phyloP scores from a whole-genome alignment of 2,888 invertebrate species.

The Platerodrilus igneus region DNA sequence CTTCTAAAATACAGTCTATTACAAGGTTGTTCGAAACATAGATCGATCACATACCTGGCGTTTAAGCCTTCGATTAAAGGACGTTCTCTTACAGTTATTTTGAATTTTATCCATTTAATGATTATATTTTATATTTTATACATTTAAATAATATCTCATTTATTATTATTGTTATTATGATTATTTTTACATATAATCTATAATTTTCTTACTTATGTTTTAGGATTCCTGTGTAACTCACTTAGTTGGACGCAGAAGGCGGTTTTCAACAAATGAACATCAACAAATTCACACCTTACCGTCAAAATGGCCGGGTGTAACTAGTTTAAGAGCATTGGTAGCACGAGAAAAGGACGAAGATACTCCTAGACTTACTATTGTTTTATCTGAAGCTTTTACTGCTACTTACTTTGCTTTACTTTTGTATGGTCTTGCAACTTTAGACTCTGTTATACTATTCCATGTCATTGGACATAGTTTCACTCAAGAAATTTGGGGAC shows the following conservation, averaged over 20 bases:
- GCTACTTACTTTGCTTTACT: slow-evolving; percentile 90
- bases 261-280: slow-evolving; percentile 75
- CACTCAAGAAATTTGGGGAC: slow-evolving; percentile 69
- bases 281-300: slow-evolving; percentile 75
- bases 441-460: slow-evolving; percentile 89
- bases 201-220: too few species aligned
- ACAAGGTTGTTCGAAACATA: too few species aligned
- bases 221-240: slow-evolving; percentile 56
- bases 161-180: not conserved
- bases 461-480: slow-evolving; percentile 81
- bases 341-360: slow-evolving; percentile 92
- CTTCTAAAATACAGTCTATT: too few species aligned
- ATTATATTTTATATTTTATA: too few species aligned
- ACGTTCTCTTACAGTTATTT: too few species aligned
- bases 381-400: slow-evolving; percentile 90
- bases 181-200: too few species aligned
- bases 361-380: slow-evolving; percentile 83
- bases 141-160: not conserved
- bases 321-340: slow-evolving; percentile 83
- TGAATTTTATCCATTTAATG: too few species aligned
- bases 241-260: slow-evolving; percentile 65
- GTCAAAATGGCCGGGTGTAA: slow-evolving; percentile 93
- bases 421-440: slow-evolving; percentile 87
- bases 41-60: too few species aligned
- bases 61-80: too few species aligned